These are phyloP conservation scores for Eretmochelys imbricata DNA, from an alignment of 2,113 vertebrate genomes.

Conservation along the genomic window DNA sequence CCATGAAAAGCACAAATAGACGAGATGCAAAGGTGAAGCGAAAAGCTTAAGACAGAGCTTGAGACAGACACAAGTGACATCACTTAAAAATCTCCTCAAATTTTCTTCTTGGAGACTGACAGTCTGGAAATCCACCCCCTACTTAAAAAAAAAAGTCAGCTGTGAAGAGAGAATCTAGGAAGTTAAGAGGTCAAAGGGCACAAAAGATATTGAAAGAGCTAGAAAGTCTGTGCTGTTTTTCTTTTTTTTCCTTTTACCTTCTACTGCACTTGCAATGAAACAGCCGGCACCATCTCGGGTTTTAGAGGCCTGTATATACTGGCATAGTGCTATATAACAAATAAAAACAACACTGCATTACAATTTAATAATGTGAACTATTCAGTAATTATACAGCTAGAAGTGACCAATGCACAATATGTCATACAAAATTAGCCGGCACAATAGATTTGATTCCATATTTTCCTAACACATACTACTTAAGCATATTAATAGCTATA, in stretches of 20 bases:
- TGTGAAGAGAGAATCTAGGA: slow-evolving; percentile 76
- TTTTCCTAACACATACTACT: not conserved
- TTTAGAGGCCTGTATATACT: slow-evolving; percentile 99
- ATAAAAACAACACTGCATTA: slow-evolving; percentile 92
- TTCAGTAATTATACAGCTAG: not conserved
- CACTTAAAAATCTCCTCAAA: slow-evolving; percentile 19
- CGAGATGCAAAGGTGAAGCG: slow-evolving; percentile 43
- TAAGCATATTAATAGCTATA: not conserved
- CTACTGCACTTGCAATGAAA: slow-evolving; percentile 90
- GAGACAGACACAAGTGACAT: slow-evolving; percentile 9
- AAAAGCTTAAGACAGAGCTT: slow-evolving; percentile 25
- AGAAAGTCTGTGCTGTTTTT: slow-evolving; percentile 30
- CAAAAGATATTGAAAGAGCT: slow-evolving; percentile 69
- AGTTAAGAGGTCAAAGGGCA: slow-evolving; percentile 79
- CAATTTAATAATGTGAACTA: slow-evolving; percentile 68
- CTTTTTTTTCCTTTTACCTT: slow-evolving; percentile 91
- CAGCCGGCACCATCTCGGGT: slow-evolving; percentile 93
- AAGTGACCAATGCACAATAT: slow-evolving; percentile 14
- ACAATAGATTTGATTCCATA: not conserved
- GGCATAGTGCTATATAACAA: slow-evolving; percentile 98
- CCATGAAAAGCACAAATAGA: slow-evolving; percentile 69
- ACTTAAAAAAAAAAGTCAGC: slow-evolving; percentile 74
- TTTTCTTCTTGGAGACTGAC: slow-evolving; percentile 17
- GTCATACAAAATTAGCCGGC: slow-evolving; percentile 17
- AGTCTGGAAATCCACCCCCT: slow-evolving; percentile 72